These are phyloP conservation scores for Drosophila algonquin DNA, from an alignment of 2,888 invertebrate species.

Conservation along the genomic window DNA sequence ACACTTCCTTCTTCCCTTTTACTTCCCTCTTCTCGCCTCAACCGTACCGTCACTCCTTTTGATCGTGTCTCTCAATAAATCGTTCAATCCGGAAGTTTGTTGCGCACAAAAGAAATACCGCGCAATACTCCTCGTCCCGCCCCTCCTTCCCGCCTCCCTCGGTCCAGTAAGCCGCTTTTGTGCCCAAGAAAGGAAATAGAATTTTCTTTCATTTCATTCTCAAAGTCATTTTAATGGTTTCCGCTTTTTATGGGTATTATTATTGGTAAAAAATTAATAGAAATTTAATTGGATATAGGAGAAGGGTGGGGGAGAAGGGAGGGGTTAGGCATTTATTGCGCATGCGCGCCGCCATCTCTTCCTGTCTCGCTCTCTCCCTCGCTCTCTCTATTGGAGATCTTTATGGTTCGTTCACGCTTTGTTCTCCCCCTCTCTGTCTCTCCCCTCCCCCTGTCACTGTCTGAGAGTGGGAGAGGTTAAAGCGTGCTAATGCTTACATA, in stretches of 20 bases:
- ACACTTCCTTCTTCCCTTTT: slow-evolving; percentile 19
- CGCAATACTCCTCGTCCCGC: slow-evolving; percentile 19
- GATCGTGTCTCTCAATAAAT: slow-evolving; percentile 33
- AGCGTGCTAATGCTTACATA: slow-evolving; percentile 68
- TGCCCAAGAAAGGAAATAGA: slow-evolving; percentile 75
- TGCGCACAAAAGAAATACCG: slow-evolving; percentile 54
- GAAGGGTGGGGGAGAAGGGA: slow-evolving; percentile 4
- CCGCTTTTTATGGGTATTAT: slow-evolving; percentile 67
- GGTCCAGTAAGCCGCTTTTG: slow-evolving; percentile 68
- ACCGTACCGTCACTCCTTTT: slow-evolving; percentile 3
- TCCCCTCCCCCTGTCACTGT: slow-evolving; percentile 22
- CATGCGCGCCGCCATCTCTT: slow-evolving; percentile 44
- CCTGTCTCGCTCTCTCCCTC: not conserved
- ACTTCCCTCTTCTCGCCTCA: not conserved
- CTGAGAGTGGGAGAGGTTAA: slow-evolving; percentile 43
- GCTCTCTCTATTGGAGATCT: slow-evolving; percentile 24
- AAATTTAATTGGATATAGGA: slow-evolving; percentile 70
- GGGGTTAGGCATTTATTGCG: slow-evolving; percentile 66
- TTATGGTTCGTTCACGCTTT: slow-evolving; percentile 66
- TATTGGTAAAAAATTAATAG: slow-evolving; percentile 53
- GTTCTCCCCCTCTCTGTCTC: slow-evolving; percentile 8
- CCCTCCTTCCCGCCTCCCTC: not conserved
- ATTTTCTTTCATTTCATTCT: slow-evolving; percentile 47
- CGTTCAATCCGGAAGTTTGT: slow-evolving; percentile 71
- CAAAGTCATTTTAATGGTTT: slow-evolving; percentile 74